Evolutionary conservation across 2,888 invertebrate genomes (phyloP), one percentile per base, ranked within the genome.

Genomic region (Chrysolina haemoptera): DNA sequence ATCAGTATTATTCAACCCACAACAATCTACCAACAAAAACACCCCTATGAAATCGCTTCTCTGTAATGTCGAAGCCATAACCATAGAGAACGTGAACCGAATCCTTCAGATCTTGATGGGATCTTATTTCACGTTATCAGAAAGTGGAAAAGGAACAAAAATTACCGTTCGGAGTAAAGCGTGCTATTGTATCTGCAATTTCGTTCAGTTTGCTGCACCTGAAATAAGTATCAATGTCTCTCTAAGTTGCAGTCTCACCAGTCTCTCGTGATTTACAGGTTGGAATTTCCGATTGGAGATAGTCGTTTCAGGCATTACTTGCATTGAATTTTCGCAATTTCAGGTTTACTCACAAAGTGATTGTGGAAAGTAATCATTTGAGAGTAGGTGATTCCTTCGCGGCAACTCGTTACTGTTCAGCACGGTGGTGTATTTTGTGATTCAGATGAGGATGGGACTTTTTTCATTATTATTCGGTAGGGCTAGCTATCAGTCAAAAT

Each of bases 21-120:
- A 53, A 53, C 20, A 20, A 20, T 20, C 53, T 53, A 20, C 53
- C 12, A 53, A 53, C 53, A 53, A 20, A 53, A 53, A 18, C 18
- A 20, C 22, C 53, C 53, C 53, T 14, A 53, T 53, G 11, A 53
- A 53, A 53, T 53, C 53, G 18, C 12, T 18, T 53, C 53, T 53
- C 53, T 5, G 53, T 12, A 20, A 18, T 53, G 53, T 53, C 53
- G 53, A 20, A 53, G 18, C 53, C 53, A 53, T 53, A 53, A 20
- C 53, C 53, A 22, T 53, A 53, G 53, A 10, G 53, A 53, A 53
- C 53, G 53, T 53, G 53, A 53, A 53, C 53, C 12, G 53, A 53
- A 20, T 53, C 53, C 20, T 53, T 53, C 53, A 53, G 12, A 20
- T 18, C 11, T 11, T 10, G 53, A 53, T 14, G 53, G 11, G 53